Evolutionary conservation across 2,113 vertebrate species (phyloP).

Genomic region (Camelus dromedarius): DNA sequence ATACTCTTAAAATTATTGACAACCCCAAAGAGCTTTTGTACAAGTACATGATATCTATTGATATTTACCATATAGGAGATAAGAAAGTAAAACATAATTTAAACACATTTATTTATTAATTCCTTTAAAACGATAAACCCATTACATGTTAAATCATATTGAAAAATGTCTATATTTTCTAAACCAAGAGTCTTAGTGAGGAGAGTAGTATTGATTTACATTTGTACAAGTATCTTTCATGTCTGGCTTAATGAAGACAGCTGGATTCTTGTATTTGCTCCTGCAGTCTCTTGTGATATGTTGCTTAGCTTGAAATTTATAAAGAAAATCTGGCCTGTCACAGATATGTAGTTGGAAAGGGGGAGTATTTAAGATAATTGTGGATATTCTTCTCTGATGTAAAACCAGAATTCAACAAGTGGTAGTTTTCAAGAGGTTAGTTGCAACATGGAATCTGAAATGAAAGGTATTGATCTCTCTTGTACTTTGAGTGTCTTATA

Average conservation of each 20-base stretch:
- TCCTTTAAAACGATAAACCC: background rate
- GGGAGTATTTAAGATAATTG: background rate
- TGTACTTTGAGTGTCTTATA: background rate
- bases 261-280: background rate
- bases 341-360: background rate
- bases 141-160: background rate
- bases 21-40: background rate
- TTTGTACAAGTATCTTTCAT: slow-evolving; percentile 2
- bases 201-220: background rate
- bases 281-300: background rate
- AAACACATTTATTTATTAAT: background rate
- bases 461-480: background rate
- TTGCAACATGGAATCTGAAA: background rate
- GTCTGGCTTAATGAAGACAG: background rate
- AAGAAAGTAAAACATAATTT: slow-evolving; percentile 11
- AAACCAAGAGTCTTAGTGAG: background rate
- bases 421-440: background rate
- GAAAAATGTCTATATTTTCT: background rate
- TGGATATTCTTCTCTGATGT: background rate
- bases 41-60: background rate
- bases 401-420: background rate
- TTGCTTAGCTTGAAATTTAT: background rate
- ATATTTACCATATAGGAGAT: background rate
- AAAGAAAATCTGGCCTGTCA: slow-evolving; percentile 11
- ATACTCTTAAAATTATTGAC: background rate